Conservation (phyloP, 2,113 vertebrate species). For the Arvicanthis niloticus region DNA sequence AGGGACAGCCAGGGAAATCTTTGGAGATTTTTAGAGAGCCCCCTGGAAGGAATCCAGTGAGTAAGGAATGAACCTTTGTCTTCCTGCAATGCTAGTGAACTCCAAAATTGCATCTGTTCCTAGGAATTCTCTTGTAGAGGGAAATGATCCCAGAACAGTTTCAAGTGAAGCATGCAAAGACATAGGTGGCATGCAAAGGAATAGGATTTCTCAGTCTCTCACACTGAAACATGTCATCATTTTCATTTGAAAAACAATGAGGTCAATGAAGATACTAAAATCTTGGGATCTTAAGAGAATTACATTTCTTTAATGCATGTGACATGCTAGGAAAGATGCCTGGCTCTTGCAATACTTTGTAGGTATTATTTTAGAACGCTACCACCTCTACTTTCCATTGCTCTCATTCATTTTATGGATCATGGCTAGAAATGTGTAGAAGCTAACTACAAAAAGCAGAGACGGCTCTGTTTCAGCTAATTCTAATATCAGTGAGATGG, state of each 20-base stretch:
- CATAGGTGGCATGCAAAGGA: neutral
- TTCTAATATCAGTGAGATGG: no score
- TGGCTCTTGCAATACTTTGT: neutral
- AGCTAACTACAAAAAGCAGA: fast-evolving
- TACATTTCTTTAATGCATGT: neutral
- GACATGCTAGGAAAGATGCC: neutral
- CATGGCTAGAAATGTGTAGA: neutral
- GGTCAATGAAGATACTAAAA: neutral
- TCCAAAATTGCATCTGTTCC: neutral
- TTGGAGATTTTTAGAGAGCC: neutral
- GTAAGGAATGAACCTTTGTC: neutral
- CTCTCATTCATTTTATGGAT: neutral
- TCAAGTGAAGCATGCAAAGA: neutral
- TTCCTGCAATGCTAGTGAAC: neutral
- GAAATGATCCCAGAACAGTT: neutral
- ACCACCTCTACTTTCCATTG: fast-evolving
- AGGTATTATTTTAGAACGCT: neutral
- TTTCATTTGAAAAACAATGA: neutral
- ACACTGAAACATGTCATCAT: neutral
- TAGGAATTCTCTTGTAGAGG: neutral
- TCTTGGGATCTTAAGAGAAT: neutral
- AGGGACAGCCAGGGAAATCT: neutral
- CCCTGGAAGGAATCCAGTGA: neutral
- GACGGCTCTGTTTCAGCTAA: neutral
- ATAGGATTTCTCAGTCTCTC: neutral